Base-by-base conservation (phyloP, 2,888 invertebrate species). In the Drosophila buzzatii region DNA sequence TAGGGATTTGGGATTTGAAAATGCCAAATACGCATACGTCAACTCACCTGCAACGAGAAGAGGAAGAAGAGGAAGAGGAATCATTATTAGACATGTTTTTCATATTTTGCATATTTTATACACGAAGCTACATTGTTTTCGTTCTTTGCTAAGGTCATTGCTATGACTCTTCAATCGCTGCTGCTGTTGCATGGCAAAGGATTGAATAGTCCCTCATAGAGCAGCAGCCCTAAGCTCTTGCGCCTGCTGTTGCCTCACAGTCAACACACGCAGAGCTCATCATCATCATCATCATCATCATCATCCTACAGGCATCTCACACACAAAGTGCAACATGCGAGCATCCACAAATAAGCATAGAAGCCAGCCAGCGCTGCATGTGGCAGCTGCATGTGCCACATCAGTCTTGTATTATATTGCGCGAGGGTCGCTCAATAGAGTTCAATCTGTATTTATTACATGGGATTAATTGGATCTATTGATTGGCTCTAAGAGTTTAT, bases 41-140 rank as follows among this genome's bases (percentile, higher is more conserved):
- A 70, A 86, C 85, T 86, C 85, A 86, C 85, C 85, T 86, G 85
- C 55, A 89, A 85, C 60, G 56, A 80, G 67, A 83, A 63, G 44
- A 59, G 74, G 44, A 35, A 45, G 33, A 44, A 41, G 18, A 65
- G 51, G 63, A 27, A 18, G 39, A 49, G 63, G 42, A 39, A 55
- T 39, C 51, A 62, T 79, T 70, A 79, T 75, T 59, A 49, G 33
- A 65, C 42, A 70, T 47, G 41, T 55, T 47, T 45, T 72, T 42
- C 42, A 33, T 37, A 7, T 49, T 37, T 70, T 10, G 10, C 52
- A 33, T 14, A 59, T 67, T 35, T 56, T 42, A 42, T 39, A 27
- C n/a, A 31, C 18, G 68, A 37, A 41, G 56, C 65, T 49, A 51
- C 18, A 41, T 60, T 52, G 56, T 39, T 61, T 41, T 27, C 41